A percentile compares a stretch with the other conserved stretches of the same genome.
These are phyloP conservation scores for Coracopsis vasa DNA, from an alignment of 2,113 vertebrate species.

Conservation along the genomic window DNA sequence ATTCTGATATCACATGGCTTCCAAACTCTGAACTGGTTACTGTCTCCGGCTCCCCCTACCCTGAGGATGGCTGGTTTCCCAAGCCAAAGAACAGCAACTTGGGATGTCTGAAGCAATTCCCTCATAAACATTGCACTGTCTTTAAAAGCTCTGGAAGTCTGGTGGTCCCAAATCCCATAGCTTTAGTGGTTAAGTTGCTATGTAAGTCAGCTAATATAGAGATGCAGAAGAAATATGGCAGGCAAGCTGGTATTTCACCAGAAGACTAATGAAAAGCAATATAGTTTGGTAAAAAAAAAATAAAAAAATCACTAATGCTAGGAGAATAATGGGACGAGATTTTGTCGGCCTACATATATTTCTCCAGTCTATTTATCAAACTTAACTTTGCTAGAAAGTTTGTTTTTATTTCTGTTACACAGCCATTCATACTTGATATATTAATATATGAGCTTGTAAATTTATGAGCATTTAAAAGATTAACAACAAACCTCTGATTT, in stretches of 20 bases:
- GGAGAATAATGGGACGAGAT: neutral
- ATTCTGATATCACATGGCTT: neutral
- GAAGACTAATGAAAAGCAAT: neutral
- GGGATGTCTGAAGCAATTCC: neutral
- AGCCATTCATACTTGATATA: neutral
- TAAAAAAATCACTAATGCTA: neutral
- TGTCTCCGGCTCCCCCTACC: neutral
- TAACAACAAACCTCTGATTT: slow-evolving; percentile 73
- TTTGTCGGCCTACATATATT: neutral
- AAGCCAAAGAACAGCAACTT: neutral
- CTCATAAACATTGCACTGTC: neutral
- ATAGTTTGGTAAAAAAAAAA: neutral
- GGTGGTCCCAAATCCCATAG: neutral
- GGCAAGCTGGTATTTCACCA: neutral
- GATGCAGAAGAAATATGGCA: neutral
- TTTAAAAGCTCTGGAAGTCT: neutral
- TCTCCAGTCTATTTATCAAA: neutral
- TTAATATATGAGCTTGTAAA: neutral
- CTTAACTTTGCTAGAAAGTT: neutral
- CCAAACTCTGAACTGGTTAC: neutral
- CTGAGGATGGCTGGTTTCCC: neutral
- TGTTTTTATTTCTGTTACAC: neutral
- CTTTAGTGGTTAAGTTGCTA: neutral
- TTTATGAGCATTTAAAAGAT: neutral
- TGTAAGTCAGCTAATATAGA: neutral